Evolutionary conservation across 2,797 vertebrate species (phyloP).

Genomic region (Xenops minutus): DNA sequence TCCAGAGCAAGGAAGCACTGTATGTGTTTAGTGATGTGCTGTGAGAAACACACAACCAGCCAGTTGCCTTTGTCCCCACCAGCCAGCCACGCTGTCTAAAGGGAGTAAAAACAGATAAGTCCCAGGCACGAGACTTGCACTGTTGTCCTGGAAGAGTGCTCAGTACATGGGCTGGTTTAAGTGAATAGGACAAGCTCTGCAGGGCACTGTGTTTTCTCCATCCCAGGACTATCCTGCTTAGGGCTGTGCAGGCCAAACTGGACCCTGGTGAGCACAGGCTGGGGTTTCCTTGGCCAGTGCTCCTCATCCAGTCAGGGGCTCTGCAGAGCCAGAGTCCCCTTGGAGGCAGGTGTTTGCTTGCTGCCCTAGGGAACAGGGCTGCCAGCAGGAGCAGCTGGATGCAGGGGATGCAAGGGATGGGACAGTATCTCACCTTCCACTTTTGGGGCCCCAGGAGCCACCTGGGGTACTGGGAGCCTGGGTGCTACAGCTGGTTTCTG

Average conservation of each 20-base stretch:
- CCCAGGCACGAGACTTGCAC: not conserved
- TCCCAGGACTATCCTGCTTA: not conserved
- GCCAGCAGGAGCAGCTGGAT: not conserved
- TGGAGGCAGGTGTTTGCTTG: not conserved
- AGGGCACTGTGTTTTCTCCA: not conserved
- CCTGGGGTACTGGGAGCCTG: not conserved
- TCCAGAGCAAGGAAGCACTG: not conserved
- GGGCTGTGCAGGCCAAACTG: not conserved
- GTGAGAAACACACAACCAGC: not conserved
- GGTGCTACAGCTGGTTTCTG: too few relatives aligned
- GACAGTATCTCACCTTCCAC: not conserved
- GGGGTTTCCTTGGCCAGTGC: not conserved
- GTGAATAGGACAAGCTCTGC: not conserved
- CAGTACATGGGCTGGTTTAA: accelerated
- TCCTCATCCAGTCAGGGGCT: not conserved
- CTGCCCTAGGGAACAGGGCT: not conserved
- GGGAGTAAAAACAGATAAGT: not conserved
- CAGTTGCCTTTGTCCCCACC: not conserved
- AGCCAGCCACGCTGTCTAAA: accelerated
- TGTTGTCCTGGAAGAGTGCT: not conserved
- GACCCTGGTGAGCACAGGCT: not conserved
- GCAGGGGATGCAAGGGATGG: not conserved
- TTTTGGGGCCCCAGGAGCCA: not conserved
- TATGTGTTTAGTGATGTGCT: not conserved
- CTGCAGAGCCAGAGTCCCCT: not conserved